Evolutionary conservation across 2,888 invertebrate species (phyloP).

Genomic region (Xestia ashworthii): DNA sequence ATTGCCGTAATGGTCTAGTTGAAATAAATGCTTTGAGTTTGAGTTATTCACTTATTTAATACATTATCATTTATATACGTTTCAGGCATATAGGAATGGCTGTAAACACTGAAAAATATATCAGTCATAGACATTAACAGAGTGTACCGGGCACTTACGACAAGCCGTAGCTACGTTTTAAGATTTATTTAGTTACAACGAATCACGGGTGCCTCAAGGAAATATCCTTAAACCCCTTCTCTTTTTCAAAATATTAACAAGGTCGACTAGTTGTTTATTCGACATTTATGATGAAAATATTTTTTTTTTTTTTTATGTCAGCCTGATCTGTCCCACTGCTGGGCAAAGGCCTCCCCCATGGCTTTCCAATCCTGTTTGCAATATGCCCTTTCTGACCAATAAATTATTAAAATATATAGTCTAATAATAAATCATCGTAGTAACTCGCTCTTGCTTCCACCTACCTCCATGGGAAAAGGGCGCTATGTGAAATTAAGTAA

Average conservation of each 20-base stretch:
- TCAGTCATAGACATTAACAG: background rate
- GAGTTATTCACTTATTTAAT: too few species aligned
- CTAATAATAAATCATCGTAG: background rate
- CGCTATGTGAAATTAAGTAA: background rate
- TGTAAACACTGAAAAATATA: background rate
- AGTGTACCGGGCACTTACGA: too few species aligned
- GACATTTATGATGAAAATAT: background rate
- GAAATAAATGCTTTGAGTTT: too few species aligned
- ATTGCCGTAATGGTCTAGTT: too few species aligned
- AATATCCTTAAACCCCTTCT: background rate
- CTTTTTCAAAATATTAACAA: background rate
- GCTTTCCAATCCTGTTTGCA: too few species aligned
- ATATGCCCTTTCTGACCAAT: too few species aligned
- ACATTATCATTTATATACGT: too few species aligned
- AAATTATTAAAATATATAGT: too few species aligned
- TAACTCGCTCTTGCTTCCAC: background rate
- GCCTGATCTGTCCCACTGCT: too few species aligned
- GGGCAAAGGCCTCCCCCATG: too few species aligned
- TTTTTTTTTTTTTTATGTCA: too few species aligned
- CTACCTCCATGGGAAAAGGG: background rate
- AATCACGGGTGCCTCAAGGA: background rate
- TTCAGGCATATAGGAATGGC: background rate
- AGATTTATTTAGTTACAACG: background rate
- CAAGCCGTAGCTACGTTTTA: background rate
- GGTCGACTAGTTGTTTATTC: background rate